Base-by-base conservation (phyloP, 23 tunicate species). In the Ascidia mentula region DNA sequence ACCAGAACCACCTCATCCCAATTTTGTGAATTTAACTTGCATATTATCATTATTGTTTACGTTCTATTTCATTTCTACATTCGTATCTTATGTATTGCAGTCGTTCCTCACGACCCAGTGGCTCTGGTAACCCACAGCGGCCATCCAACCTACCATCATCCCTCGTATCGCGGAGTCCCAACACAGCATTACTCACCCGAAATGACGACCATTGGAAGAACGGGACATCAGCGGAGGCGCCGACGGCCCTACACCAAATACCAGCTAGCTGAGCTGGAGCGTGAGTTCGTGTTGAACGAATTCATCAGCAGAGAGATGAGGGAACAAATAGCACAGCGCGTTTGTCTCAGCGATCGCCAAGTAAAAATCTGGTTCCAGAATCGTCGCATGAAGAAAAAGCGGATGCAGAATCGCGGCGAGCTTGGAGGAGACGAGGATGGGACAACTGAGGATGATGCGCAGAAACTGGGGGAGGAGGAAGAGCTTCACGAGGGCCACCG, bases 281-380 rank as follows among this genome's bases (percentile, higher is more conserved):
- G 88, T 37, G 99, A 96, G 73, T 96, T 96, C 69, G 53, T 36
- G 6, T 74, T 69, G 59, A 96, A 93, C 88, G 99, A 96, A 72
- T 96, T 96, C 60, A 93, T 96, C 72, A 96, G 97, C 79, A 90
- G 99, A 9, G 99, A 96, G 71, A 80, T 91, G 88, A 60, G 99
- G 35, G 92, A 88, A 38, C 82, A 85, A 78, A 96, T 96, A 1
- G 87, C 97, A 7, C 80, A 72, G 60, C 77, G 97, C 24, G 93
- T 96, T 0, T 35, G 59, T 73, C 72, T 96, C 4, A 87, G 78
- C 74, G 99, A 96, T 73, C 77, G 99, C 18, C 99, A 96, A 71
- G 99, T 96, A 20, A 96, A 96, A 80, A 88, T 88, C n/a, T 88
- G 93, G 97, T 91, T 91, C 61, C 99, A 96, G 81, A 96, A 96